These are phyloP conservation scores for Aurelia sp. DNA, from an alignment of 30 jellyfish, hydroid and myxozoan genomes.

Conservation along the genomic window DNA sequence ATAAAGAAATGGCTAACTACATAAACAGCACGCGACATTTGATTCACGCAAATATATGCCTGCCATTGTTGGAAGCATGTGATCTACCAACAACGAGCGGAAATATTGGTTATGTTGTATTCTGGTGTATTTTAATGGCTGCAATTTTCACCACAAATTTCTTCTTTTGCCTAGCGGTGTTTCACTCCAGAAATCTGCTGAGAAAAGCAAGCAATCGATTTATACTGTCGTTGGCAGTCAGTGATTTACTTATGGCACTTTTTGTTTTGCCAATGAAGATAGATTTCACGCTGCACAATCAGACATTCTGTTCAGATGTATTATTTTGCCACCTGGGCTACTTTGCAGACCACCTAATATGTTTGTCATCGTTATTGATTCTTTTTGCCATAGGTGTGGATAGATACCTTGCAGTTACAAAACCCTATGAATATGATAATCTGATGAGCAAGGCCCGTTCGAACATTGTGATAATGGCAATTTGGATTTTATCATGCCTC, in stretches of 20 bases:
- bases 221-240: slow-evolving; percentile 59
- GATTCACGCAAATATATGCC: too few relatives aligned
- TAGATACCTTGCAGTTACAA: slow-evolving; percentile 64
- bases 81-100: slow-evolving; percentile 12
- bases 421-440: slow-evolving; percentile 60
- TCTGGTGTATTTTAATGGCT: slow-evolving; percentile 55
- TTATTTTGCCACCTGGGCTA: slow-evolving; percentile 41
- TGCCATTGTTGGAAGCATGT: slow-evolving; percentile 2
- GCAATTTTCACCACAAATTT: slow-evolving; percentile 32
- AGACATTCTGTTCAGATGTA: slow-evolving; percentile 27
- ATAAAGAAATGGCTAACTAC: too few relatives aligned
- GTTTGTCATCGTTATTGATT: slow-evolving; percentile 71
- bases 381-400: slow-evolving; percentile 77
- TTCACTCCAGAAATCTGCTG: slow-evolving; percentile 14
- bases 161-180: slow-evolving; percentile 31
- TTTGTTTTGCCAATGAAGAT: slow-evolving; percentile 58
- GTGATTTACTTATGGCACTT: slow-evolving; percentile 65
- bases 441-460: slow-evolving; percentile 52
- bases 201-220: slow-evolving; percentile 31
- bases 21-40: too few relatives aligned
- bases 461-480: slow-evolving; percentile 8
- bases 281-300: slow-evolving; percentile 54
- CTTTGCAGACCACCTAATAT: slow-evolving; percentile 45
- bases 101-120: slow-evolving; percentile 46
- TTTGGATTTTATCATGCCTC: slow-evolving; percentile 53